Evolutionary conservation across 2,797 vertebrate species (phyloP), one percentile per base, ranked within the genome.

Genomic region (Salarias fasciatus): DNA sequence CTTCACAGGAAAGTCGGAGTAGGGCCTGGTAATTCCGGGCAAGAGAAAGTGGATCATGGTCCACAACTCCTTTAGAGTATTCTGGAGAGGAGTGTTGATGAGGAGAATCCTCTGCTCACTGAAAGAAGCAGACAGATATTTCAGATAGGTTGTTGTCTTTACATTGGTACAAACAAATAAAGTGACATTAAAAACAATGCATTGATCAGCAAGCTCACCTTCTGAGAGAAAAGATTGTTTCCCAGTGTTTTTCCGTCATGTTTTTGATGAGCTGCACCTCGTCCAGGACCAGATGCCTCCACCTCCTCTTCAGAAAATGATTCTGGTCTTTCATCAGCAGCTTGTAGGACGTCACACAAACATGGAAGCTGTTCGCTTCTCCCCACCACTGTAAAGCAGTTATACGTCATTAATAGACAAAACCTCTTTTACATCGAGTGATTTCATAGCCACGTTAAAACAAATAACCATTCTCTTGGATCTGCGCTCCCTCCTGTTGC

Each of bases 291-390:
- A 98, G 86, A 54, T 96, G 95, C 47, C 90, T 94, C 96, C 96
- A 98, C 38, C 88, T 77, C 68, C 93, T 92, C 80, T 88, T 95
- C 77, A 95, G 87, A 68, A 97, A 97, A 31, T 96, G 92, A 29
- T 89, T 88, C 72, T 94, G 94, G 84, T 96, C 95, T 80, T 95
- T 96, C 85, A 97, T 93, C 29, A 98, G 88, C 53, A 96, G 92
- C 81, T 97, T 97, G 86, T 97, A 98, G n/a, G 96, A 96, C 0
- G 96, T 97, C 68, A 98, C 82, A 40, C 96, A 97, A 2, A 97
- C 94, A 28, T 97, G 95, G 83, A 97, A 96, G 84, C 92, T 92
- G 87, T 96, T 97, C 69, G 92, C 89, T 76, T 96, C 94, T 1
- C 72, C 85, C 96, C 96, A 97, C 74, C 91, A 92, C 96, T 98